A percentile compares a stretch with the other conserved stretches of the same genome.
These are phyloP conservation scores for Isichthys henryi DNA, from an alignment of 2,113 vertebrate genomes.

Conservation along the genomic window DNA sequence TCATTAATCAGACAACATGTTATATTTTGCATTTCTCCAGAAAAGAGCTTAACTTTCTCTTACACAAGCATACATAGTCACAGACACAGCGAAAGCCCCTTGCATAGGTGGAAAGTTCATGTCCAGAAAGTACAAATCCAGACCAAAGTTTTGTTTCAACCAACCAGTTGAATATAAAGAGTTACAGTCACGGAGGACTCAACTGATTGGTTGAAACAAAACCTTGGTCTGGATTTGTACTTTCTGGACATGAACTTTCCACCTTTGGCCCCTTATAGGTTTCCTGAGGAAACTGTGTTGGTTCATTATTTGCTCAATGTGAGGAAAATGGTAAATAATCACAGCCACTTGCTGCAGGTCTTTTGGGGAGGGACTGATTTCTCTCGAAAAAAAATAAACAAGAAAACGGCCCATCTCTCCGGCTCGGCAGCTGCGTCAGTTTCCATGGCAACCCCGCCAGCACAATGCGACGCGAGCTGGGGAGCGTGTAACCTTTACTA, in stretches of 20 bases:
- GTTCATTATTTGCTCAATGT: not conserved
- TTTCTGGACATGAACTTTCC: no score
- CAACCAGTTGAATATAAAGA: no score
- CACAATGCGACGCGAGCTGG: conserved; percentile 68
- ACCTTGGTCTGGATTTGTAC: no score
- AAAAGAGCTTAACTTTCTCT: not conserved
- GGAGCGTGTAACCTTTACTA: conserved; percentile 46
- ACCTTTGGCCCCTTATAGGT: not conserved
- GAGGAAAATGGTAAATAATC: conserved; percentile 76
- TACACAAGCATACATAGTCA: not conserved
- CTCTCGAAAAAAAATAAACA: conserved; percentile 59
- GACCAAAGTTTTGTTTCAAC: no score
- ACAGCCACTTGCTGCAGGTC: conserved; percentile 63
- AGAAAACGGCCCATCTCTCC: conserved; percentile 60
- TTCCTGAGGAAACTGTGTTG: not conserved
- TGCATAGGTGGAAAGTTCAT: no score
- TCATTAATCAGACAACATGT: not conserved
- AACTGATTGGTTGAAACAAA: no score
- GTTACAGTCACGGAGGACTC: no score
- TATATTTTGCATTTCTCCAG: not conserved
- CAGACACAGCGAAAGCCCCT: not conserved
- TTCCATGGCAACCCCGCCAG: conserved; percentile 74
- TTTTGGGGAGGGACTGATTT: conserved; percentile 52
- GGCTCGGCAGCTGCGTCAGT: conserved; percentile 87
- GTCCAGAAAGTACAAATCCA: no score